Evolutionary conservation across 2,888 invertebrate genomes (phyloP).

Genomic region (Diaperis boleti): DNA sequence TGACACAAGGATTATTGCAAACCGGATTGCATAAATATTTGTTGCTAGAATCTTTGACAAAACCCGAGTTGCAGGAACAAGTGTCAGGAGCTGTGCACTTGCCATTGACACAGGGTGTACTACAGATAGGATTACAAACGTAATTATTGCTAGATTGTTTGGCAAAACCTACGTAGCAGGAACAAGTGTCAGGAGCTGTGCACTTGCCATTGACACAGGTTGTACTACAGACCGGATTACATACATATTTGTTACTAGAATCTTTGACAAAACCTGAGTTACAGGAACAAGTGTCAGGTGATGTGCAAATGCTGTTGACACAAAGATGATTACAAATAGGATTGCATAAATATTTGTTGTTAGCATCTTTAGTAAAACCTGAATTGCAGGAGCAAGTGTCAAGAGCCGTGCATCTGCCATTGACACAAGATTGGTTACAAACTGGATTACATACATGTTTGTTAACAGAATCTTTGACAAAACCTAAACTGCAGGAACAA

Average conservation of each 20-base stretch:
- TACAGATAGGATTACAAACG: slow-evolving; percentile 49
- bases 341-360: slow-evolving; percentile 49
- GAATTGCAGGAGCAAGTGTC: slow-evolving; percentile 50
- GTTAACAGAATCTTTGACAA: background rate
- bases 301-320: slow-evolving; percentile 59
- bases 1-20: slow-evolving; percentile 6
- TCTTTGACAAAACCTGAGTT: slow-evolving; percentile 52
- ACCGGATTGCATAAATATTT: slow-evolving; percentile 12
- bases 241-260: slow-evolving; percentile 19
- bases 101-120: slow-evolving; percentile 47
- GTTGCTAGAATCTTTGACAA: slow-evolving; percentile 56
- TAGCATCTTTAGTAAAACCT: slow-evolving; percentile 50
- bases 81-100: slow-evolving; percentile 48
- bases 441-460: slow-evolving; percentile 45
- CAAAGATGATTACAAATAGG: slow-evolving; percentile 53
- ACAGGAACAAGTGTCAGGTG: slow-evolving; percentile 65
- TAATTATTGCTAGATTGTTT: slow-evolving; percentile 46
- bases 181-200: slow-evolving; percentile 55
- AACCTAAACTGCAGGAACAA: slow-evolving; percentile 27
- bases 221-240: slow-evolving; percentile 31
- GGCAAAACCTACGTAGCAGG: slow-evolving; percentile 49
- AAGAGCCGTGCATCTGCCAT: slow-evolving; percentile 60
- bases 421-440: slow-evolving; percentile 58
- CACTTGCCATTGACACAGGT: slow-evolving; percentile 48
- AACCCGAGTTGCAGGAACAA: slow-evolving; percentile 24